phyloP scores from a whole-genome alignment of 2,888 invertebrate genomes.

The Autographa pulchrina region DNA sequence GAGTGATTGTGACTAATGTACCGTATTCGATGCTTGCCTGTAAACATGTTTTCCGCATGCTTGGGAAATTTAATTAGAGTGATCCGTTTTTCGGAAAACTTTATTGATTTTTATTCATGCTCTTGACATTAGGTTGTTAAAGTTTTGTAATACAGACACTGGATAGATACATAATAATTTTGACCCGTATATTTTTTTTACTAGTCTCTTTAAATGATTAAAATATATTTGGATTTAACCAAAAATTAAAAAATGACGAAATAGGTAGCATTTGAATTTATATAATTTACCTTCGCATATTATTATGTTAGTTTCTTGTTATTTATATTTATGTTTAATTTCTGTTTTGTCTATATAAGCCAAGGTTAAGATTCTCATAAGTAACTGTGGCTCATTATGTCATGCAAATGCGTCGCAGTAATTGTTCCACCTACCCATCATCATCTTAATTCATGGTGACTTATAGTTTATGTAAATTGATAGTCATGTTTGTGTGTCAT shows the following conservation, averaged over 20 bases:
- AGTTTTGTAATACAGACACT: too few species aligned
- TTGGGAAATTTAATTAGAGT: slow-evolving; percentile 15
- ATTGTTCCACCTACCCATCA: not conserved
- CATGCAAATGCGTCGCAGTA: not conserved
- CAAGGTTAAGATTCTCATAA: not conserved
- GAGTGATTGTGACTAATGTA: slow-evolving; percentile 51
- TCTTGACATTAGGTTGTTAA: not conserved
- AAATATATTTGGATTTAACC: too few species aligned
- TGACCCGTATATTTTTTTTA: too few species aligned
- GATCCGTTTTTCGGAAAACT: slow-evolving; percentile 12
- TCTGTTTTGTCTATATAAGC: too few species aligned
- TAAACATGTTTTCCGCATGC: slow-evolving; percentile 47
- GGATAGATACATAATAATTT: too few species aligned
- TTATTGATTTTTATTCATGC: slow-evolving; percentile 13
- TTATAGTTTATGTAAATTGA: slow-evolving; percentile 15
- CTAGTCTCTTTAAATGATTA: too few species aligned
- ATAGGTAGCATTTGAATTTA: too few species aligned
- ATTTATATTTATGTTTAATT: not conserved
- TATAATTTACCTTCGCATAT: too few species aligned
- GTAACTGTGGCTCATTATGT: not conserved
- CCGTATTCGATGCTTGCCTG: slow-evolving; percentile 38
- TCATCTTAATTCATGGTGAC: not conserved
- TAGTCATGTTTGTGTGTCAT: slow-evolving; percentile 22
- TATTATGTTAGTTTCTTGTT: not conserved
- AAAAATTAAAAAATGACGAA: too few species aligned